phyloP scores from a whole-genome alignment of 2,888 invertebrate genomes.

The Phyto melanocephala region DNA sequence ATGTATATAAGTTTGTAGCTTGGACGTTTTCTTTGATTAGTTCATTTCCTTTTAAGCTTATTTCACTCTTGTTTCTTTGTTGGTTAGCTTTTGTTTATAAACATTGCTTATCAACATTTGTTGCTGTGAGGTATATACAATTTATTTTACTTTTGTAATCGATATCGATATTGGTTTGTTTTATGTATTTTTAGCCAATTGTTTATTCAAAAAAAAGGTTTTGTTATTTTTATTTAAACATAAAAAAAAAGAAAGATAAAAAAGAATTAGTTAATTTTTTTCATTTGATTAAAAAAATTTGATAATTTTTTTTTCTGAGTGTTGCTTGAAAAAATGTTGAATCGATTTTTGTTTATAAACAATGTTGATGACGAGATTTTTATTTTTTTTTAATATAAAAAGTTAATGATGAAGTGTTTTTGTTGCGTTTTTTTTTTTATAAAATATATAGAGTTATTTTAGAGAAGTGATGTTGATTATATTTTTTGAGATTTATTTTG shows the following conservation, averaged over 20 bases:
- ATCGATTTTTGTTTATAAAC: constrained; percentile 62
- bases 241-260: constrained; percentile 64
- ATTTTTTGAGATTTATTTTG: constrained; percentile 42
- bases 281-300: constrained; percentile 42
- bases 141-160: constrained; percentile 28
- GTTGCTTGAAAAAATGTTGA: constrained; percentile 60
- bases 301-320: constrained; percentile 46
- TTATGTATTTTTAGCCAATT: constrained; percentile 38
- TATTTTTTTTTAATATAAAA: constrained; percentile 26
- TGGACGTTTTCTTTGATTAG: constrained; percentile 32
- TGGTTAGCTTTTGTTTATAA: constrained; percentile 50
- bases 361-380: constrained; percentile 65
- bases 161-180: constrained; percentile 26
- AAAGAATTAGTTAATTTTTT: constrained; percentile 59
- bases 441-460: constrained; percentile 29
- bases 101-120: constrained; percentile 65
- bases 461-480: constrained; percentile 52
- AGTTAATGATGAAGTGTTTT: constrained; percentile 60
- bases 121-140: constrained; percentile 46
- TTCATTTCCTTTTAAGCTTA: not conserved
- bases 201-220: constrained; percentile 41
- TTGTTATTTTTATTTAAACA: constrained; percentile 49
- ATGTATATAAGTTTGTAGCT: constrained; percentile 16
- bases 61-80: constrained; percentile 8
- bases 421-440: constrained; percentile 29